Percentiles rank a stretch among this genome's conserved stretches.
These are phyloP conservation scores for Cercopithecus hamlyni DNA, from an alignment of 2,797 vertebrate species.

Conservation along the genomic window DNA sequence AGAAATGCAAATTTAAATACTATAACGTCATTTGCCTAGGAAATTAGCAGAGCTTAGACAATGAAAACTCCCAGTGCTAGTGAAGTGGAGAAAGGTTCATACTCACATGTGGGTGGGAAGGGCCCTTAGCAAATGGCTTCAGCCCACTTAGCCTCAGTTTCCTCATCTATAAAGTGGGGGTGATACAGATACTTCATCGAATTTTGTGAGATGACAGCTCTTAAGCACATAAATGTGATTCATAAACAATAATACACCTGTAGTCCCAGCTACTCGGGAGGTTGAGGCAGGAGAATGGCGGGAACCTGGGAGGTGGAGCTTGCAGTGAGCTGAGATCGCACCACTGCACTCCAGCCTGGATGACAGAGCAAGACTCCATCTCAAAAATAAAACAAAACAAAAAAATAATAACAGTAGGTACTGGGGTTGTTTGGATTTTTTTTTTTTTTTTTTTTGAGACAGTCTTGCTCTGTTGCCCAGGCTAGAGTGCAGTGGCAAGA, in stretches of 20 bases:
- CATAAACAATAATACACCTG: not conserved
- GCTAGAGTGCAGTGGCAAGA: no score
- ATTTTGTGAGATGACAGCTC: not conserved
- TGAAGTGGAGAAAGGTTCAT: not conserved
- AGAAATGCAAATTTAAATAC: not conserved
- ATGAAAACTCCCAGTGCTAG: not conserved
- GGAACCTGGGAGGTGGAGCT: fast-evolving
- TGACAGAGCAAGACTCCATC: no score
- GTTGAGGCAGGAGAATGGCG: no score
- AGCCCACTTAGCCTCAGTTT: not conserved
- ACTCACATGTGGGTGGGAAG: not conserved
- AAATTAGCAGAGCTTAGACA: not conserved
- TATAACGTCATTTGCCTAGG: not conserved
- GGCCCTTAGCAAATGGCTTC: not conserved
- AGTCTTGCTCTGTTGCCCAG: no score
- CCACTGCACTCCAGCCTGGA: no score
- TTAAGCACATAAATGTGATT: not conserved
- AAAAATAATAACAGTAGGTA: not conserved
- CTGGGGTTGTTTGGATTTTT: not conserved
- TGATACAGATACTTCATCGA: not conserved
- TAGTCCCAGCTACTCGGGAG: no score
- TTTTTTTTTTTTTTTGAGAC: no score
- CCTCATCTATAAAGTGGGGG: not conserved
- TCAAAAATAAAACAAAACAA: no score
- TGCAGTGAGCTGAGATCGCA: fast-evolving